Evolutionary conservation across 2,888 invertebrate species (phyloP).

Genomic region (Rhodophaea formosa): DNA sequence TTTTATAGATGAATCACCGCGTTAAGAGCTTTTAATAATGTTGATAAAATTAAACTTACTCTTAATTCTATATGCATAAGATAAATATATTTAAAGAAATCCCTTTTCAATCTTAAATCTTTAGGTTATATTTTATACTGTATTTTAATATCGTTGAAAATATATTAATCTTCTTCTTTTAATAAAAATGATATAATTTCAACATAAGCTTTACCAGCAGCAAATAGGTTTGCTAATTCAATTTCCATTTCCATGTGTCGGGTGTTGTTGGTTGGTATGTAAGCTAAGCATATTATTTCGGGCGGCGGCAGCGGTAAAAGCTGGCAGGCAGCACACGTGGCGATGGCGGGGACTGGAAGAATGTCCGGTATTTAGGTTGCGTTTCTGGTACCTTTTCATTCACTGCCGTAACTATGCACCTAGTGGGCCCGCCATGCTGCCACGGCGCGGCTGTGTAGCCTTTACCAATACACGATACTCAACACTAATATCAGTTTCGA

Average conservation of each 20-base stretch:
- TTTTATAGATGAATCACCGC: too few relatives aligned
- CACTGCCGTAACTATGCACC: conserved; percentile 75
- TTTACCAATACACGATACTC: too few relatives aligned
- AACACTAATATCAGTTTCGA: too few relatives aligned
- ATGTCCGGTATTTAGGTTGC: conserved; percentile 79
- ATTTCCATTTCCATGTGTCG: conserved; percentile 53
- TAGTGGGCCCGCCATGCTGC: conserved; percentile 39
- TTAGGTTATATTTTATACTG: too few relatives aligned
- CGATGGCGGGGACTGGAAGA: conserved; percentile 65
- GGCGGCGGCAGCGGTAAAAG: conserved; percentile 68
- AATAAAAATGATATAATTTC: background rate
- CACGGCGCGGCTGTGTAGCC: conserved; percentile 1
- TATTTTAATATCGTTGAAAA: too few relatives aligned
- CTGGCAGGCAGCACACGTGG: conserved; percentile 69
- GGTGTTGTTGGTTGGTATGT: conserved; percentile 47
- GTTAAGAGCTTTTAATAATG: too few relatives aligned
- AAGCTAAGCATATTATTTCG: conserved; percentile 68
- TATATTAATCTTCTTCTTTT: too few relatives aligned
- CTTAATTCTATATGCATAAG: too few relatives aligned
- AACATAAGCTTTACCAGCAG: conserved; percentile 19
- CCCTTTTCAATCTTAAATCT: too few relatives aligned
- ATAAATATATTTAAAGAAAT: too few relatives aligned
- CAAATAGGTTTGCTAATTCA: conserved; percentile 55
- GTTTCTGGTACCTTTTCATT: conserved; percentile 79
- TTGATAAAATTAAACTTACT: too few relatives aligned